These are phyloP conservation scores for Cactoblastis cactorum DNA, from an alignment of 2,888 invertebrate genomes.

Conservation along the genomic window DNA sequence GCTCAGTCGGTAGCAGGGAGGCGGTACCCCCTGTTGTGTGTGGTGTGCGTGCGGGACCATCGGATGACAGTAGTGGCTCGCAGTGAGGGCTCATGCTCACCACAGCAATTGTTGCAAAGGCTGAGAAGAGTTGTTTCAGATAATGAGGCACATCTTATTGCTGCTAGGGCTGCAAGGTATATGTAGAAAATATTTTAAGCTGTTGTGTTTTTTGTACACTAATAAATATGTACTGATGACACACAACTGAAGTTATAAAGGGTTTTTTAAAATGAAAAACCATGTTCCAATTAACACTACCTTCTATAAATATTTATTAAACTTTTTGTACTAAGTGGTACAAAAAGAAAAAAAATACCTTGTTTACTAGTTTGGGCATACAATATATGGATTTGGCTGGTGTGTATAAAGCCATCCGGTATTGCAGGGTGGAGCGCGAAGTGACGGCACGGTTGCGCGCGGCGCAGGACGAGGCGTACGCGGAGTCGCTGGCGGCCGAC, in stretches of 20 bases:
- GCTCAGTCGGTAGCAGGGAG: slow-evolving; percentile 91
- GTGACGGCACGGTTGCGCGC: slow-evolving; percentile 91
- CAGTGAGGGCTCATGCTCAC: slow-evolving; percentile 90
- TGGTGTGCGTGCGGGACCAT: slow-evolving; percentile 93
- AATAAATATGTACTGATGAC: neutral
- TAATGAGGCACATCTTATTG: slow-evolving; percentile 92
- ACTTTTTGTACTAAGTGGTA: too few relatives aligned
- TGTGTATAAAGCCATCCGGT: too few relatives aligned
- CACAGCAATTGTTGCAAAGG: slow-evolving; percentile 84
- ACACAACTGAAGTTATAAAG: too few relatives aligned
- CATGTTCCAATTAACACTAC: too few relatives aligned
- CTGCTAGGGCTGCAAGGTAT: slow-evolving; percentile 91
- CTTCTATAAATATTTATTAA: too few relatives aligned
- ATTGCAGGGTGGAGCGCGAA: slow-evolving; percentile 88
- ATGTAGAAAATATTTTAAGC: slow-evolving; percentile 6
- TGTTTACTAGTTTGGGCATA: too few relatives aligned
- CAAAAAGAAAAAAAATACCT: too few relatives aligned
- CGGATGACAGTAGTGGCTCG: slow-evolving; percentile 96
- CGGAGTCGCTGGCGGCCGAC: slow-evolving; percentile 93
- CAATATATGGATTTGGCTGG: too few relatives aligned
- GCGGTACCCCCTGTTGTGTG: slow-evolving; percentile 90
- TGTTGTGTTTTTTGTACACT: neutral
- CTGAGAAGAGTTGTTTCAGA: slow-evolving; percentile 88
- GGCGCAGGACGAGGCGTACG: slow-evolving; percentile 96
- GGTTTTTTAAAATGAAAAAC: too few relatives aligned